Evolutionary conservation across 2,113 vertebrate genomes (phyloP), one percentile per base, ranked within the genome.

Genomic region (Amphilophus citrinellus): DNA sequence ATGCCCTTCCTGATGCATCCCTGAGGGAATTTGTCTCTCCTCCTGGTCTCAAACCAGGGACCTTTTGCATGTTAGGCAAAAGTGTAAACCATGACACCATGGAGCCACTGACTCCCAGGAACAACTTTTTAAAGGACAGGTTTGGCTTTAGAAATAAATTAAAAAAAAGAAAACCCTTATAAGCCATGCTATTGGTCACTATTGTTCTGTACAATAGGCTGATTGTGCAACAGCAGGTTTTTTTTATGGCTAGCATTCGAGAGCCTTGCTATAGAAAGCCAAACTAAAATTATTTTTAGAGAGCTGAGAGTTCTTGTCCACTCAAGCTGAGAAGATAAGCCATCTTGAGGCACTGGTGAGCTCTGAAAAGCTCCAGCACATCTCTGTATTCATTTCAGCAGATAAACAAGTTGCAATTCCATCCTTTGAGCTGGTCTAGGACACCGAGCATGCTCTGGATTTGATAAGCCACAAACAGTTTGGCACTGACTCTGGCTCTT

Each of bases 291-390:
- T 77, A 53, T 60, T 47, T 37, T 32, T 56, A 57, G 17, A 53
- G 91, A 79, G 73, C 86, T 86, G 22, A 61, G 82, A 89, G 84
- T 83, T 88, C 63, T 68, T 44, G 59, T 66, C 61, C 32, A 37
- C 86, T 93, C 83, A 77, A 79, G 82, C 91, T 89, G 60, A 89
- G 75, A 61, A 87, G 90, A 93, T 94, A 92, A 94, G 86, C 88
- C 66, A 60, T 84, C 91, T 86, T 8, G 14, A 84, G 80, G 73
- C 78, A 68, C 60, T 68, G 66, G 85, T 42, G 77, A 89, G 82
- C 76, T 87, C 50, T 76, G 50, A 88, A 88, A 73, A 53, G 82
- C 30, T 5, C n/a, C 11, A 9, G 76, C 53, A 60, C 47, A 4
- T 27, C 65, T 83, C 82, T 22, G 87, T 82, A 88, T 93, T 94